These are phyloP conservation scores for Alloplasta piceator DNA, from an alignment of 2,888 invertebrate genomes.

Conservation along the genomic window DNA sequence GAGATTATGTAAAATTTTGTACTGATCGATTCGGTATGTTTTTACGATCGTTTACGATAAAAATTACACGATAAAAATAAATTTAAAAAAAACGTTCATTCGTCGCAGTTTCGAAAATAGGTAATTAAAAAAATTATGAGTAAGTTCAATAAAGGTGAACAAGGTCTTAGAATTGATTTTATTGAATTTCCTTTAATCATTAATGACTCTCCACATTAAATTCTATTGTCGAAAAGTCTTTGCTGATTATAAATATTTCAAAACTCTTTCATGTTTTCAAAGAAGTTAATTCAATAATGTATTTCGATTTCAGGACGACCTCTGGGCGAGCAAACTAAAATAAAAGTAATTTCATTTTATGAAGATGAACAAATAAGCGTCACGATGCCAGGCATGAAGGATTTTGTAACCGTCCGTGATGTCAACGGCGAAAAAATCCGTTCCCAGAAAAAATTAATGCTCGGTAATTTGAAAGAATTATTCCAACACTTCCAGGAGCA, in stretches of 20 bases:
- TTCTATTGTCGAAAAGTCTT: conserved; percentile 31
- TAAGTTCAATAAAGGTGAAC: conserved; percentile 12
- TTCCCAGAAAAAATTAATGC: too few species aligned
- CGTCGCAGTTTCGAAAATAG: conserved; percentile 17
- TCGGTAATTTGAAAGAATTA: too few species aligned
- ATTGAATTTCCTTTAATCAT: conserved; percentile 7
- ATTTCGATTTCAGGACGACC: too few species aligned
- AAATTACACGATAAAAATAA: conserved; percentile 3
- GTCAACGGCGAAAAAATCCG: too few species aligned
- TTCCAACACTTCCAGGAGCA: too few species aligned
- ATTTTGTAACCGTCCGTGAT: too few species aligned
- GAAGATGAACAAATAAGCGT: too few species aligned
- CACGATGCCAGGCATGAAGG: too few species aligned
- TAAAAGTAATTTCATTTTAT: too few species aligned
- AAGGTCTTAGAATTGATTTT: conserved; percentile 16
- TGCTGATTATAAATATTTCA: conserved; percentile 35
- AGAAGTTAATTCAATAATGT: too few species aligned
- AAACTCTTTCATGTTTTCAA: conserved; percentile 2
- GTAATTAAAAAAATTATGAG: conserved; percentile 1
- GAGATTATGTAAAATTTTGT: conserved; percentile 6
- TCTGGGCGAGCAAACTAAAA: too few species aligned
- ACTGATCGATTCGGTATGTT: conserved; percentile 22
- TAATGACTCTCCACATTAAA: conserved; percentile 1
- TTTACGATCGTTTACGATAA: conserved; percentile 9
- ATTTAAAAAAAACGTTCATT: conserved; percentile 1